These are phyloP conservation scores for Alloscopus bannaensis DNA, from an alignment of 2,888 invertebrate species.

Conservation along the genomic window DNA sequence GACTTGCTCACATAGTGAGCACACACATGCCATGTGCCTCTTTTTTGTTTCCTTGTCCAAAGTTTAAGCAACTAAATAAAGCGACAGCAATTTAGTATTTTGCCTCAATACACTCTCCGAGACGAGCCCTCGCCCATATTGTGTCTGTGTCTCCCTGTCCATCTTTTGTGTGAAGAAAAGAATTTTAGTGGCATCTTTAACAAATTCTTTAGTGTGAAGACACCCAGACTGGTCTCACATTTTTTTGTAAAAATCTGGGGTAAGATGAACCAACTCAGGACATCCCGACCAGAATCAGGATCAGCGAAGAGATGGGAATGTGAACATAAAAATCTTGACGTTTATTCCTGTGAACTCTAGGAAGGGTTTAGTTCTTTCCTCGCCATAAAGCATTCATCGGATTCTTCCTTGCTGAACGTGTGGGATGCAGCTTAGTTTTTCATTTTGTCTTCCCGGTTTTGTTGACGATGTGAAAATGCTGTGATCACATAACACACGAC, in stretches of 20 bases:
- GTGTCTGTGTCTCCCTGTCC: background rate
- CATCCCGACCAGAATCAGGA: background rate
- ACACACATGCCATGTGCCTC: background rate
- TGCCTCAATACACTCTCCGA: background rate
- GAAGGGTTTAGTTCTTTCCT: slow-evolving; percentile 33
- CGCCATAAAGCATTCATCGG: slow-evolving; percentile 59
- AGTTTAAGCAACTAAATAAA: slow-evolving; percentile 36
- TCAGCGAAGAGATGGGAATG: background rate
- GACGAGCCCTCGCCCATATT: too few species aligned
- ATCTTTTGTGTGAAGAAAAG: background rate
- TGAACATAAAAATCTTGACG: slow-evolving; percentile 47
- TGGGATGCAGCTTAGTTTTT: too few species aligned
- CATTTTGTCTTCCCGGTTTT: too few species aligned
- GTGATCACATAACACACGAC: too few species aligned
- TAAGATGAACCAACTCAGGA: slow-evolving; percentile 25
- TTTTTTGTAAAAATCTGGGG: slow-evolving; percentile 28
- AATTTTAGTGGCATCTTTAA: too few species aligned
- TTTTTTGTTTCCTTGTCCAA: background rate
- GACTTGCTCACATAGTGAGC: too few species aligned
- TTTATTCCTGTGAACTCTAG: slow-evolving; percentile 15
- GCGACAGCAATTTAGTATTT: slow-evolving; percentile 18
- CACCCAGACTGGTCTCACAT: too few species aligned
- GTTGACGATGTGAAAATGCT: too few species aligned
- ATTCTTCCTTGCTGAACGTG: too few species aligned
- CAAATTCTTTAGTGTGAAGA: too few species aligned